Conservation (phyloP, 2,888 invertebrate species). For the Tenthredo mesomela region DNA sequence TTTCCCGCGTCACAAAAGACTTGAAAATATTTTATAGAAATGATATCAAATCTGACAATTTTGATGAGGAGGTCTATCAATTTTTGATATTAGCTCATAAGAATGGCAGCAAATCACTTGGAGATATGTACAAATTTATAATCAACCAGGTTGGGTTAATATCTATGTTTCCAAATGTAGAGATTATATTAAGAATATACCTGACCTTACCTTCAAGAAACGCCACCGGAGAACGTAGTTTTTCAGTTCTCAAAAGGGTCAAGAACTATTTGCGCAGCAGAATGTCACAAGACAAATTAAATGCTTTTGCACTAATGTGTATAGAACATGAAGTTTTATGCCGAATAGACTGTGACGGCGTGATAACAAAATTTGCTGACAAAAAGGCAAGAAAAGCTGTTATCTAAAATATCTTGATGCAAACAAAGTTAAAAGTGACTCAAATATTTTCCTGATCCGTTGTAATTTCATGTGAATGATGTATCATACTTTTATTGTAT, state of each 20-base stretch:
- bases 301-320: neutral
- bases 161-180: neutral
- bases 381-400: neutral
- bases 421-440: neutral
- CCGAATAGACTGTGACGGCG: neutral
- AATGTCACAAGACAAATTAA: neutral
- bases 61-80: neutral
- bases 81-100: neutral
- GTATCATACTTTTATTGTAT: neutral
- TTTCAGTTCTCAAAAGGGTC: neutral
- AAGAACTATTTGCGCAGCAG: neutral
- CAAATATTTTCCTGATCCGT: neutral
- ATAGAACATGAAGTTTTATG: neutral
- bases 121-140: neutral
- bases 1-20: neutral
- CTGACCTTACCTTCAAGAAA: neutral
- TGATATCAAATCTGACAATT: neutral
- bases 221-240: neutral
- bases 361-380: neutral
- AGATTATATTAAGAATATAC: neutral
- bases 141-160: neutral
- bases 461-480: neutral
- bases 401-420: neutral
- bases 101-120: neutral
- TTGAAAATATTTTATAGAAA: neutral